phyloP scores from a whole-genome alignment of 2,797 vertebrate genomes.

The Rhinatrema bivittatum region DNA sequence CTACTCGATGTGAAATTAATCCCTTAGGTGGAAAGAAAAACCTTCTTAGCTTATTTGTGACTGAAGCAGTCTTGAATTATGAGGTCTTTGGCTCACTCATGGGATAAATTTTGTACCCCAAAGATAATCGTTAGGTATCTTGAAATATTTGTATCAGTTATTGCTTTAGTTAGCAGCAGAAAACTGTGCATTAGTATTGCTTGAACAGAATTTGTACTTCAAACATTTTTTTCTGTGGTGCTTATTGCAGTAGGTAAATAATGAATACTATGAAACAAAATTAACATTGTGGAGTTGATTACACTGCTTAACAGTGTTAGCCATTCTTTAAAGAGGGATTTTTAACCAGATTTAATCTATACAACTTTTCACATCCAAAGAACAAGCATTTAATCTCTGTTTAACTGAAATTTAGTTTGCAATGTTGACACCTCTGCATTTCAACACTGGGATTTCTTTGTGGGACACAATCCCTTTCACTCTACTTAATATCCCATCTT shows the following conservation, averaged over 20 bases:
- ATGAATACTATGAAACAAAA: constrained; percentile 58
- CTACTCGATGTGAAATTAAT: constrained; percentile 19
- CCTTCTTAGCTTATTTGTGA: constrained; percentile 33
- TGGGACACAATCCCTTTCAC: constrained; percentile 80
- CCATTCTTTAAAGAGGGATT: constrained; percentile 74
- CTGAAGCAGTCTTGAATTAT: constrained; percentile 28
- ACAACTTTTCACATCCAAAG: constrained; percentile 71
- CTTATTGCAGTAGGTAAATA: constrained; percentile 49
- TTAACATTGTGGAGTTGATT: constrained; percentile 67
- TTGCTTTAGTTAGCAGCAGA: constrained; percentile 30
- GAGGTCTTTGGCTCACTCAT: constrained; percentile 25
- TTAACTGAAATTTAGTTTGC: constrained; percentile 90
- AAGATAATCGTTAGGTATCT: constrained; percentile 33
- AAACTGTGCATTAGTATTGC: constrained; percentile 26
- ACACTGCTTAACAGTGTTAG: constrained; percentile 75
- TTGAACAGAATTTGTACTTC: constrained; percentile 23
- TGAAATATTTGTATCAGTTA: constrained; percentile 30
- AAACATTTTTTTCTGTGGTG: constrained; percentile 26
- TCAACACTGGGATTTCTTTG: constrained; percentile 81
- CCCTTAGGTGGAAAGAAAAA: constrained; percentile 25
- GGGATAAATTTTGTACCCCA: constrained; percentile 36
- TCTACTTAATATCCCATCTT: constrained; percentile 95
- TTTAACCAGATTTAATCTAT: constrained; percentile 71
- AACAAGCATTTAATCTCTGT: constrained; percentile 85
- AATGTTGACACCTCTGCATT: constrained; percentile 82